Conservation (phyloP, 2,113 vertebrate species). For the Calonectris borealis region DNA sequence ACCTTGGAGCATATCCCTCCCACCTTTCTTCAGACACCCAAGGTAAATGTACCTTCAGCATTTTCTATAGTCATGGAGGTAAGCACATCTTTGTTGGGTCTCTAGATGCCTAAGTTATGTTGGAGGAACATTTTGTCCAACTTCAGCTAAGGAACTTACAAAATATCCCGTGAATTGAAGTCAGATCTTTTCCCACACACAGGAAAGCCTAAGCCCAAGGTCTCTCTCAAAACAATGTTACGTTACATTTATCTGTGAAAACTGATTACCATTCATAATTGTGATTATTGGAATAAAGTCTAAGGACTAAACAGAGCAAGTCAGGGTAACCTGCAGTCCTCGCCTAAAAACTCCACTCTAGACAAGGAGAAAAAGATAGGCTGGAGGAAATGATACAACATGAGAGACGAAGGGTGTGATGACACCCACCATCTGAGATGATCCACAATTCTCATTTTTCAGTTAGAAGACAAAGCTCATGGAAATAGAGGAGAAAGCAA, state of each 20-base stretch:
- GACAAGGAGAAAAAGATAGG: not conserved
- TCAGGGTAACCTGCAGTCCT: not conserved
- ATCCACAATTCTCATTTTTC: not conserved
- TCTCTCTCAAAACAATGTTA: not conserved
- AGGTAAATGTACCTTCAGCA: not conserved
- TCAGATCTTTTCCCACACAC: not conserved
- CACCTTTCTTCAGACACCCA: not conserved
- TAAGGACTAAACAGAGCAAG: not conserved
- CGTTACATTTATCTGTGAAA: not conserved
- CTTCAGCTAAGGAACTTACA: not conserved
- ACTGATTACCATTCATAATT: not conserved
- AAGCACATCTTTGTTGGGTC: not conserved
- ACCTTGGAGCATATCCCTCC: not conserved
- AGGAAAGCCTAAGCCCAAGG: not conserved
- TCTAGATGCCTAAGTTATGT: not conserved
- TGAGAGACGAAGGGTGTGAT: not conserved
- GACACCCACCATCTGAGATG: not conserved
- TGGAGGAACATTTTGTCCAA: not conserved
- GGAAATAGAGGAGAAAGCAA: not conserved
- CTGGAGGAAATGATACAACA: not conserved
- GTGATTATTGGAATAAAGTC: not conserved
- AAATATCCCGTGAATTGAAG: not conserved
- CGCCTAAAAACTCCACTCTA: not conserved
- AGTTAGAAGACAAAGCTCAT: not conserved
- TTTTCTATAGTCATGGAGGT: not conserved